A percentile compares a stretch with the other conserved stretches of the same genome.
These are phyloP conservation scores for Anguilla japonica DNA, from an alignment of 2,113 vertebrate genomes.

Conservation along the genomic window DNA sequence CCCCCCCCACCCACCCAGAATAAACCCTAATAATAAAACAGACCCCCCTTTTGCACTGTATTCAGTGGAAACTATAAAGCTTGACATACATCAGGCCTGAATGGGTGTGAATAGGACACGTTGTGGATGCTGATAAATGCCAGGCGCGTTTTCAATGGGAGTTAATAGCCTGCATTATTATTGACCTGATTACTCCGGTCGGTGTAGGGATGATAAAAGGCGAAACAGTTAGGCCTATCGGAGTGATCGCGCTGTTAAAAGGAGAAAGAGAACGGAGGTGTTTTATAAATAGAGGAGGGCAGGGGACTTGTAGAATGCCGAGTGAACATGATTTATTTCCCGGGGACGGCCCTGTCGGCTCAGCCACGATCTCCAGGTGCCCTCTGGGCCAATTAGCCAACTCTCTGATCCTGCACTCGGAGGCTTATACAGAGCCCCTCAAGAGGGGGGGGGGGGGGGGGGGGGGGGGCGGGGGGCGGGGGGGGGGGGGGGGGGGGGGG, in stretches of 20 bases:
- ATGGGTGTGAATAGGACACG: neutral
- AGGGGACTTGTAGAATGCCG: conserved; percentile 7
- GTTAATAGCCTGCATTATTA: neutral
- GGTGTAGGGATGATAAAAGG: neutral
- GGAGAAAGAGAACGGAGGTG: neutral
- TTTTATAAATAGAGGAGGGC: neutral
- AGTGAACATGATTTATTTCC: conserved; percentile 63
- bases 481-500: conserved; percentile 32
- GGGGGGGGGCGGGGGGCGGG: no score
- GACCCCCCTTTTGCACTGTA: neutral
- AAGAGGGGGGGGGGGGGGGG: conserved; percentile 41
- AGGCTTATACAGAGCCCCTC: conserved; percentile 60
- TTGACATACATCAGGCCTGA: neutral
- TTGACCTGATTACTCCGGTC: neutral
- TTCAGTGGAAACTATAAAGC: neutral
- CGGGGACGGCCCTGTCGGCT: conserved; percentile 60
- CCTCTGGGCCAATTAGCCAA: conserved; percentile 71
- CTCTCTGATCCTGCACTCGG: conserved; percentile 51
- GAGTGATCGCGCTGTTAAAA: neutral
- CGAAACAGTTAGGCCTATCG: neutral
- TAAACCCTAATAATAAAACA: neutral
- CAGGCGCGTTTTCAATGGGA: neutral
- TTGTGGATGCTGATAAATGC: neutral
- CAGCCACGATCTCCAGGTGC: conserved; percentile 44
- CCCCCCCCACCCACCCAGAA: neutral